Evolutionary conservation across 2,113 vertebrate genomes (phyloP), one percentile per base, ranked within the genome.

Genomic region (Channa maculata): DNA sequence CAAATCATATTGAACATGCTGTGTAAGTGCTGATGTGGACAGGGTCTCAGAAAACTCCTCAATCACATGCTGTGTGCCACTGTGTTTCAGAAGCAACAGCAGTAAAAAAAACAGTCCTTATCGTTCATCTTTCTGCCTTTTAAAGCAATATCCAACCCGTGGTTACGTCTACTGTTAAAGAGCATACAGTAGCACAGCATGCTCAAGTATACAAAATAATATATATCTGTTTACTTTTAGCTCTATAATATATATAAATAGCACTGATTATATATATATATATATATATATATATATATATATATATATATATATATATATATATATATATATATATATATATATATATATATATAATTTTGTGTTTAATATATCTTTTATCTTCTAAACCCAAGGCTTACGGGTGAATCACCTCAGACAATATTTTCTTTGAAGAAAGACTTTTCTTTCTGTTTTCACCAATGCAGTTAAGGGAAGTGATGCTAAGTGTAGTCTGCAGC

Each of bases 161-260:
- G 85, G 89, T 88, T 88, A 83, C 12, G 69, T 90, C 86, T 89
- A 86, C 89, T 80, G 77, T 82, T 73, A 71, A 69, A 90, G 84
- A 91, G 86, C 88, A 89, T 59, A 86, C 82, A 54, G 80, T 64
- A 86, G 79, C 83, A 82, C 82, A 91, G 89, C 93, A 93, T 94
- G 93, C 93, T 93, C 94, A 93, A 91, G 79, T 86, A 90, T 89
- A 82, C 71, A 88, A 91, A 89, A 92, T 80, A 86, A 88, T 78
- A 85, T 80, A 66, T 13, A 77, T 86, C 62, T 79, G 49, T 82
- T 90, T 73, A 83, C 74, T 84, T 85, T 78, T 82, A 57, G 54
- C 69, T 75, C 61, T 86, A 68, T 68, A 12, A 67, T 83, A 78
- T 80, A 85, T 73, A 51, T 44, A 24, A 24, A 24, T 24, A 24